Percentiles rank a stretch among this genome's conserved stretches.
Conservation (phyloP, 2,797 vertebrate genomes). For the Poliocrania exsul region DNA sequence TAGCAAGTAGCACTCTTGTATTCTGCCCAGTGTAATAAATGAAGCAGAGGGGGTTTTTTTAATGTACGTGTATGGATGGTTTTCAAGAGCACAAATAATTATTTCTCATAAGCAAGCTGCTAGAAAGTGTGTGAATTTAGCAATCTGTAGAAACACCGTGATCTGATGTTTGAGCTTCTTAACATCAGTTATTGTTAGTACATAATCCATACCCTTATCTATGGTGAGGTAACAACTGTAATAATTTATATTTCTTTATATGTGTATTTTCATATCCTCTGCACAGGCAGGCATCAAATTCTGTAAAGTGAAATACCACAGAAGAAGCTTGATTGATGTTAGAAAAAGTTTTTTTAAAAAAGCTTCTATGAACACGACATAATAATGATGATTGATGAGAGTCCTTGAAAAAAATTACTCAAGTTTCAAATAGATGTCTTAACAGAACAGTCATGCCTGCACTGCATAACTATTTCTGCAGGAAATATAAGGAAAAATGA, state of each 20-base stretch:
- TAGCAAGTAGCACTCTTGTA: neutral
- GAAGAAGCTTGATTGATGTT: neutral
- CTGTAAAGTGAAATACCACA: neutral
- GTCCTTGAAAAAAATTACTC: neutral
- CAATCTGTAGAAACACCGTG: neutral
- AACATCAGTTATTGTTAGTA: neutral
- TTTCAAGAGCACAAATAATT: neutral
- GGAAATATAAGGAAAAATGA: neutral
- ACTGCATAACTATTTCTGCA: neutral
- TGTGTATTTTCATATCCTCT: neutral
- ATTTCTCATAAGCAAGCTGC: neutral
- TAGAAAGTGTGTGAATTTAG: neutral
- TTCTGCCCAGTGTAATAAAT: neutral
- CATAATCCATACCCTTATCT: neutral
- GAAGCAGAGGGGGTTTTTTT: neutral
- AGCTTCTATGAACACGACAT: neutral
- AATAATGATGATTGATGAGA: neutral
- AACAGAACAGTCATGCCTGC: neutral
- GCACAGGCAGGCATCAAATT: neutral
- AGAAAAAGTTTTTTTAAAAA: neutral
- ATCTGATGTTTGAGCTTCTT: neutral
- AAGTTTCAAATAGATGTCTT: neutral
- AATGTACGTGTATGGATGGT: neutral
- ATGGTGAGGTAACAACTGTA: neutral
- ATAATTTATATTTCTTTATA: neutral